Evolutionary conservation across 2,113 vertebrate genomes (phyloP), one percentile per base, ranked within the genome.

Genomic region (Oryzias celebensis): DNA sequence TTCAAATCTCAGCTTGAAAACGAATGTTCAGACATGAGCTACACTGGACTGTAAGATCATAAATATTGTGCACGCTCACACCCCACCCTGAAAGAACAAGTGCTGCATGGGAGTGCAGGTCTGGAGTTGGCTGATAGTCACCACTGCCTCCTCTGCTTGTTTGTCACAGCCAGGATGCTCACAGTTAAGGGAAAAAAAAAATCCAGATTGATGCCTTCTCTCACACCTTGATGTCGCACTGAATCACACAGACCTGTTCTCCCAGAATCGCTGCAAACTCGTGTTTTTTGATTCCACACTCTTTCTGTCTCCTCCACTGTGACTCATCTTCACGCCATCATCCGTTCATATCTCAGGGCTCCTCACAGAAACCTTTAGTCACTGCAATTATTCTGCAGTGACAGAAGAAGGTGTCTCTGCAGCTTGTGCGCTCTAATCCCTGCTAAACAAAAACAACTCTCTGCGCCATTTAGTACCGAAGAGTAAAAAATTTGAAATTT

Each of bases 1-100:
- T 75, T 63, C 64, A 23, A 20, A 64, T 41, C 55, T 18, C 52
- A 28, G 68, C 71, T 79, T 66, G 57, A 66, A 63, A 74, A 75
- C 44, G 70, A 68, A 58, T 60, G 15, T 44, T 49, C 22, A 63
- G 55, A 26, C 58, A 4, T 4, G 41, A 61, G 17, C 17, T 42
- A 20, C 48, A 63, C 63, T 67, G 52, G 63, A 69, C 56, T 61
- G 55, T 55, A 55, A 22, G 3, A 0, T 57, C 72, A 61, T 44
- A 71, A 70, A 71, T 73, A 62, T 58, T 36, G 36, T 36, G 36
- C 36, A 36, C 36, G 7, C 26, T 12, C 36, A 55, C 49, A 52
- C 58, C 60, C 60, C 20, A 14, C 46, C 62, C 26, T 62, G 64
- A 66, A 0, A 14, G 58, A 55, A 58, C 16, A 61, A 58, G 43